Base-by-base conservation (phyloP, 2,888 invertebrate genomes). In the Agonopterix heracliana region DNA sequence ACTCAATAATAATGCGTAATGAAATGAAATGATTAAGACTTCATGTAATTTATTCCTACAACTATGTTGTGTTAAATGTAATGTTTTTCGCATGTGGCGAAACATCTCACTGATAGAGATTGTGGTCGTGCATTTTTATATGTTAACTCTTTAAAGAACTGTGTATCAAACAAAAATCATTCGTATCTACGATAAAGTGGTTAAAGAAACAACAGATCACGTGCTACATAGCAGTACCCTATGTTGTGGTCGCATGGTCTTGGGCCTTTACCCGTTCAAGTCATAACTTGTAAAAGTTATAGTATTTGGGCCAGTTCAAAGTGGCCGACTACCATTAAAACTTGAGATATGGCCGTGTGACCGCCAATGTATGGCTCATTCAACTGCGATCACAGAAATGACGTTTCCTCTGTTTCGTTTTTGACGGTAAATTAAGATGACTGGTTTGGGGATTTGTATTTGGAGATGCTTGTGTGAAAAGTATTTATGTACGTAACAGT, bases 271-370 rank as follows among this genome's bases (percentile, higher is more conserved):
- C 71, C 68, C 68, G 68, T 68, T 71, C 69, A 69, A 66, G 74
- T 78, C 86, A 72, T 86, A 86, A 86, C 77, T 83, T 71, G 74
- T 66, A 65, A 72, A 82, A 78, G 81, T 85, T 86, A 86, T 87
- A 81, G 86, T 84, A 79, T 85, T 83, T 77, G 74, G 81, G 78
- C 61, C 78, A 76, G 78, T 74, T 83, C 86, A 87, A 87, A 87
- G 85, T 78, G 58, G 73, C 85, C 86, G 86, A 72, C 78, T 68
- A 64, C 66, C 74, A 81, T 83, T 82, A 86, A 84, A 81, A 75
- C 59, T 75, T 84, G 83, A 86, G 77, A 85, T 81, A 87, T 68
- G 74, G 71, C 63, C 78, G 75, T 73, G 75, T 71, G 76, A 74
- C 77, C 73, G 73, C 26, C 26, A 68, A 71, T 66, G 67, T 68